phyloP scores from a whole-genome alignment of 2,888 invertebrate genomes.

The Nymphalis c-album region DNA sequence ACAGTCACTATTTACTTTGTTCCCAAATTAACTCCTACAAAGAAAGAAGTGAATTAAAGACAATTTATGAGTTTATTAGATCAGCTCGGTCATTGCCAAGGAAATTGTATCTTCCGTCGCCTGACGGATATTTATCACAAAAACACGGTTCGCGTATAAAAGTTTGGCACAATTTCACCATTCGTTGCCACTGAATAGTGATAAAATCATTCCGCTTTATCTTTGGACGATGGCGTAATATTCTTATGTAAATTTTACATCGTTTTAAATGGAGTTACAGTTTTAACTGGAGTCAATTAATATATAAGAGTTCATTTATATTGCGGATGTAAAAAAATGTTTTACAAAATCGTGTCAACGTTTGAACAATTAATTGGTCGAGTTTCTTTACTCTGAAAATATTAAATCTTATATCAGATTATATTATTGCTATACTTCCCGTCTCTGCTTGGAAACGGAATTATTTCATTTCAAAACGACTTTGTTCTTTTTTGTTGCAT shows the following conservation, averaged over 20 bases:
- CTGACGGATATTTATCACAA: constrained; percentile 23
- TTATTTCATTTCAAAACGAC: too few species aligned
- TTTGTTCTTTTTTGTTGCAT: too few species aligned
- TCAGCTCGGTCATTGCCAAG: constrained; percentile 43
- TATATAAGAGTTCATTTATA: too few species aligned
- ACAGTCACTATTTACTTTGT: constrained; percentile 9
- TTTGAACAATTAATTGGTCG: too few species aligned
- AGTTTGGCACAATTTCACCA: constrained; percentile 32
- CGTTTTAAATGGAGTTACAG: not conserved
- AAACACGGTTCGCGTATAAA: constrained; percentile 18
- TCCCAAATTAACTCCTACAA: constrained; percentile 29
- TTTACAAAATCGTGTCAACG: too few species aligned
- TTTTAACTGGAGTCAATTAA: too few species aligned
- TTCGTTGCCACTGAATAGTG: constrained; percentile 26
- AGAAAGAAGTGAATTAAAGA: constrained; percentile 31
- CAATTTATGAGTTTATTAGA: constrained; percentile 38
- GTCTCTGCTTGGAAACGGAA: too few species aligned
- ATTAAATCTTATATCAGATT: too few species aligned
- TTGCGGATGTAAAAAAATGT: too few species aligned
- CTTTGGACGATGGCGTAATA: constrained; percentile 25
- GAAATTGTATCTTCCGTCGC: constrained; percentile 32
- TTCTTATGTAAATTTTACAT: constrained; percentile 24
- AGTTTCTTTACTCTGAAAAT: too few species aligned
- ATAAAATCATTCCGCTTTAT: constrained; percentile 23
- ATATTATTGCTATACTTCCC: too few species aligned